Evolutionary conservation across 2,113 vertebrate genomes (phyloP), one percentile per base, ranked within the genome.

Genomic region (Poeciliopsis prolifica): DNA sequence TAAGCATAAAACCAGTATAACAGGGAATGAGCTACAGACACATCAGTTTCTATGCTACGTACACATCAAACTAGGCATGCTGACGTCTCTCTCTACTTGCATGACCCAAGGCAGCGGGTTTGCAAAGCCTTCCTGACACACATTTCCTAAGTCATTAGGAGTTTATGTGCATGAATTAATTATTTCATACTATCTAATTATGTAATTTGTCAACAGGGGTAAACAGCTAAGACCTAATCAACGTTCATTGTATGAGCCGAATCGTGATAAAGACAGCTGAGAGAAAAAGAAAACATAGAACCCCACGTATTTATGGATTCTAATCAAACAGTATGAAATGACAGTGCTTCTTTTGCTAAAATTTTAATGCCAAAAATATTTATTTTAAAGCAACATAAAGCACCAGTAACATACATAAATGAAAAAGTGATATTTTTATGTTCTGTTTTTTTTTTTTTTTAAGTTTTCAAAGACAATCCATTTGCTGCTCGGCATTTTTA

Each of bases 391-490:
- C 44, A 48, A 5, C 4, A 17, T 6, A 48, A 48, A 48, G 4
- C 5, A 48, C 44, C 17, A 48, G 40, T 48, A 58, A 58, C n/a
- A 24, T 19, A 24, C 24, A 35, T 8, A 0, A 22, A 19, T 17
- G 15, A 54, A 54, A 79, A 85, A 17, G 44, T 74, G 76, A 64
- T 40, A 63, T 51, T 83, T 87, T 77, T 74, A 79, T 67, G 40
- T 42, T 42, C 10, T 42, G 12, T 13, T 13, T 13, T 24, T 44
- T 62, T 14, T 42, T n/a, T 15, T 3, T 3, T 13, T 29, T 2
- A 29, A 29, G 10, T 48, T 61, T 81, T 76, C 72, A 35, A 70
- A 68, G 67, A 79, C 80, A 87, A 81, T 74, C 65, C 67, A 77
- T 81, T 83, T 79, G 85, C 76, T 64, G 63, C 70, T 66, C 73